phyloP scores from a whole-genome alignment of 2,888 invertebrate species.

The Gymnocheta viridis region DNA sequence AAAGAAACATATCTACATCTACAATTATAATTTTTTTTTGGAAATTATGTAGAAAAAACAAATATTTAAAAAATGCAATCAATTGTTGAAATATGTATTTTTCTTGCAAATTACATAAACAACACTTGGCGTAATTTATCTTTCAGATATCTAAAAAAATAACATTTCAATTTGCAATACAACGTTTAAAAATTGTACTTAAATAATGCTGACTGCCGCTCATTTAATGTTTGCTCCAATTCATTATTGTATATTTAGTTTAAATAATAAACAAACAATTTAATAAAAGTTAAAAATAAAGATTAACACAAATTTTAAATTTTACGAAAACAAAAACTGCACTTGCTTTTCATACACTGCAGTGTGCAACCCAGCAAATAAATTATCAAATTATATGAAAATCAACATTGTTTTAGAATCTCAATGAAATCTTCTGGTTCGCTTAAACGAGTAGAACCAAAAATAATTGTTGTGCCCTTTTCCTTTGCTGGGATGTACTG shows the following conservation, averaged over 20 bases:
- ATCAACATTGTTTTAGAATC: neutral
- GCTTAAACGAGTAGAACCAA: neutral
- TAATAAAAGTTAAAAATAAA: conserved; percentile 20
- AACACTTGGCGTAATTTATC: neutral
- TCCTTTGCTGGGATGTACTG: neutral
- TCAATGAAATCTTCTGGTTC: too few relatives aligned
- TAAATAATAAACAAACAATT: conserved; percentile 51
- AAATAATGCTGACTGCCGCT: neutral
- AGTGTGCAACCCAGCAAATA: neutral
- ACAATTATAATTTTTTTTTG: conserved; percentile 14
- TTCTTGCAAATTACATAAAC: neutral
- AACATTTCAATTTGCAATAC: conserved; percentile 16
- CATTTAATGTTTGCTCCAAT: conserved; percentile 17
- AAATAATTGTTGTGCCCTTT: neutral
- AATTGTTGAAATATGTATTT: neutral
- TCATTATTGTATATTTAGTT: conserved; percentile 24
- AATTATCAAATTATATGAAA: neutral
- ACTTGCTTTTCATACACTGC: neutral
- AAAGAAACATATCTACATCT: neutral
- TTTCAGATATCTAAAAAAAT: neutral
- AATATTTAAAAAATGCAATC: neutral
- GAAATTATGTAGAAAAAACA: neutral
- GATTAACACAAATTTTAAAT: conserved; percentile 17
- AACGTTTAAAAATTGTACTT: conserved; percentile 22
- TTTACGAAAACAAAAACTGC: conserved; percentile 17